Base-by-base conservation (phyloP, 30 jellyfish, hydroid and myxozoan species). In the Rhopilema esculentum region DNA sequence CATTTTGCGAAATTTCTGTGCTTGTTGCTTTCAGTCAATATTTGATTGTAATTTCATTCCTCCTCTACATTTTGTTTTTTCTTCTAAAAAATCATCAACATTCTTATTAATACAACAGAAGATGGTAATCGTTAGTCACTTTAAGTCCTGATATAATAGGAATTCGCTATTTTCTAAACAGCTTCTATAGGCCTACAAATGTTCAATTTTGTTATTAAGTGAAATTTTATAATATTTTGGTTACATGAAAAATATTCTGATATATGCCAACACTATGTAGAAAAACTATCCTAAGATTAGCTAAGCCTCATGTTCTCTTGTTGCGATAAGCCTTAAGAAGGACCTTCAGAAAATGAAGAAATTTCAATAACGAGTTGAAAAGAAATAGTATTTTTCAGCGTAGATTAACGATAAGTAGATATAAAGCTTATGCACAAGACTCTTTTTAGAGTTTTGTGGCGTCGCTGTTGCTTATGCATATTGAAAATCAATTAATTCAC, bases 371-470 rank as follows among this genome's bases (percentile, higher is more conserved):
- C 40, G 29, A 31, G 63, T 25, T 76, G 86, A 51, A 1, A 23
- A 32, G 67, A 76, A 24, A 15, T 66, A 25, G n/a, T 32, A 48
- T 76, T 51, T 21, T 28, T 29, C 26, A 22, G 6, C 31, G 80
- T 27, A 64, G 88, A 57, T 79, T 79, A 79, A 27, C 78, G 65
- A 19, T 79, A 62, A 79, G 69, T 32, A 79, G 88, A 79, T 79
- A 57, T 61, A 21, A 27, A 4, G 88, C 78, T 79, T 79, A 63
- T 52, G 27, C 48, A 21, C 8, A n/a, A 17, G 69, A 64, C 49
- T 31, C 88, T 8, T 65, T 65, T 62, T 57, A 40, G 74, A 51
- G 68, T 22, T 62, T 8, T 15, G 20, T 68, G 88, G 79, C 79
- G 64, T 76, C 30, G 64, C 21, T 40, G 49, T 57, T 30, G 26